Conservation (phyloP, 2,113 vertebrate genomes). For the Tyto alba region DNA sequence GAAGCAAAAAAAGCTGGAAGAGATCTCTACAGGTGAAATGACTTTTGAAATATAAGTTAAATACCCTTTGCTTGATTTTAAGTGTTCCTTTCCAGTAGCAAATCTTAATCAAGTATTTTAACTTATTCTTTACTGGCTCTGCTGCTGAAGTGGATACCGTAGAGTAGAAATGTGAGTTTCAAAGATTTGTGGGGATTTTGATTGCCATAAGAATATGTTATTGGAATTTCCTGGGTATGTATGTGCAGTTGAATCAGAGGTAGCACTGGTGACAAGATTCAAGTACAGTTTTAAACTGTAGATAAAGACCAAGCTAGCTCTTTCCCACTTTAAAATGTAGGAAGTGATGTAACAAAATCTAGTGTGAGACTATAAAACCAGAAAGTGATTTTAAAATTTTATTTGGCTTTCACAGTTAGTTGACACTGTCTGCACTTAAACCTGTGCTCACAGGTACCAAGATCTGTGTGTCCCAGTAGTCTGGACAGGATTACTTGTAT, state of each 20-base stretch:
- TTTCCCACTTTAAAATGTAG: neutral
- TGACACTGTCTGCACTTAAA: neutral
- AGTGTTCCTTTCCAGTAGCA: neutral
- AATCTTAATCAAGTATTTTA: neutral
- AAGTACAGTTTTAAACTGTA: neutral
- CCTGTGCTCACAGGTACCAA: neutral
- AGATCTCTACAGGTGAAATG: constrained; percentile 64
- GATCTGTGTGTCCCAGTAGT: neutral
- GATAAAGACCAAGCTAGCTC: neutral
- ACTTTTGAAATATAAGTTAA: neutral
- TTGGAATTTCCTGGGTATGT: neutral
- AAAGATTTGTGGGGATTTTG: neutral
- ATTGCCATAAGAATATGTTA: neutral
- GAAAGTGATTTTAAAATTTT: neutral
- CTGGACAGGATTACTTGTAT: neutral
- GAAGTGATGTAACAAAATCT: neutral
- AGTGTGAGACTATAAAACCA: neutral
- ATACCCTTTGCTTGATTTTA: neutral
- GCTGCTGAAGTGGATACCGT: neutral
- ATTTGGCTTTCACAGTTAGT: neutral
- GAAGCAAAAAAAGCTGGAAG: constrained; percentile 60
- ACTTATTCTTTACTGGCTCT: neutral
- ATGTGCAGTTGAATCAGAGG: neutral
- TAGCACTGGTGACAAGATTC: neutral
- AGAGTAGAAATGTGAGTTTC: neutral